These are phyloP conservation scores for Streptopelia turtur DNA, from an alignment of 2,797 vertebrate species.

Conservation along the genomic window DNA sequence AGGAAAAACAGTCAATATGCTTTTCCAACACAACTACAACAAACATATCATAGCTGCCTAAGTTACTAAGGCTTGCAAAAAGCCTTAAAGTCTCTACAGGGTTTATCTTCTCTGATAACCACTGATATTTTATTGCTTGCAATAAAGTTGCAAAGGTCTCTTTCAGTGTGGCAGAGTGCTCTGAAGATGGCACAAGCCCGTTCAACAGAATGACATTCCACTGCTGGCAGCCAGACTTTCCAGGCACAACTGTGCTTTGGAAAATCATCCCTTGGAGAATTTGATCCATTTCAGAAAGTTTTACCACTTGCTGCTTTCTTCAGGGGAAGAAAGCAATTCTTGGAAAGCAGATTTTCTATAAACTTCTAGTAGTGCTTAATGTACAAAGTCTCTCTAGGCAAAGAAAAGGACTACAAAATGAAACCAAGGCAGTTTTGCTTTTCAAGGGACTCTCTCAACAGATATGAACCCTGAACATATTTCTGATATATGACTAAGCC, in stretches of 20 bases:
- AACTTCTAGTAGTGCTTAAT: background rate
- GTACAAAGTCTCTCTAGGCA: background rate
- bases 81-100: background rate
- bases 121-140: background rate
- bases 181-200: background rate
- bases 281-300: background rate
- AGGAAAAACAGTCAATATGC: background rate
- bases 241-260: background rate
- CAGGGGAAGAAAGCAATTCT: background rate
- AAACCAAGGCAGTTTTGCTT: background rate
- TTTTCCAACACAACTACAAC: background rate
- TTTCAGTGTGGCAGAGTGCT: background rate
- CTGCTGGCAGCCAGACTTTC: background rate
- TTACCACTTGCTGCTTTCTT: background rate
- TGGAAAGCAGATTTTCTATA: background rate
- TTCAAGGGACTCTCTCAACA: conserved; percentile 20
- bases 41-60: background rate
- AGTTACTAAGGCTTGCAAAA: background rate
- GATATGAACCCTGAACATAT: conserved; percentile 15
- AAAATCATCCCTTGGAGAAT: background rate
- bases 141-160: background rate
- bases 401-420: background rate
- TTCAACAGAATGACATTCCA: background rate
- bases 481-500: conserved; percentile 47
- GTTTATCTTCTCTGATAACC: background rate